Conservation (phyloP, 1,140 invertebrate genomes). For the Aphaenogaster ashmeadi region DNA sequence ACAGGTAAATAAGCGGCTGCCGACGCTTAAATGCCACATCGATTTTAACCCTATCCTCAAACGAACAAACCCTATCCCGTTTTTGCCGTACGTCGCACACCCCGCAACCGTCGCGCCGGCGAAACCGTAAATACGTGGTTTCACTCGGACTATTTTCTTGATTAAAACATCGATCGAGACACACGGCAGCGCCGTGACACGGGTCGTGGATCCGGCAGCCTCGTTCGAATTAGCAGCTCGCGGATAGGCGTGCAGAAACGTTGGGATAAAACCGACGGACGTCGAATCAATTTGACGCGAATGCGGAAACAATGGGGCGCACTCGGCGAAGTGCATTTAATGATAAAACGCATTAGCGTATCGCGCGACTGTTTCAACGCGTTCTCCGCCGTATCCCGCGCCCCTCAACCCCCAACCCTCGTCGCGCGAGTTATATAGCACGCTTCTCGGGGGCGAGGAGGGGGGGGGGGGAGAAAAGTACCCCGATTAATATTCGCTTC, state of each 20-base stretch:
- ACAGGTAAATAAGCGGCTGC: neutral
- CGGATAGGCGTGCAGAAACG: neutral
- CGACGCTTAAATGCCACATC: constrained; percentile 9
- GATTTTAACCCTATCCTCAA: constrained; percentile 35
- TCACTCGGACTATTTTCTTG: constrained; percentile 27
- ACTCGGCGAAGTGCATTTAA: constrained; percentile 11
- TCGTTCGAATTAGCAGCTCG: constrained; percentile 14
- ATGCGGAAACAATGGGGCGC: constrained; percentile 25
- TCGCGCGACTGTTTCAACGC: neutral
- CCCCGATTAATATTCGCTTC: constrained; percentile 31
- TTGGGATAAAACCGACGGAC: constrained; percentile 16
- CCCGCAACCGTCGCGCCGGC: neutral
- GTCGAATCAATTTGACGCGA: constrained; percentile 26
- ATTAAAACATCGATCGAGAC: constrained; percentile 50
- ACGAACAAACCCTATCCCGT: neutral
- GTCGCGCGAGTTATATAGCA: neutral
- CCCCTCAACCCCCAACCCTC: neutral
- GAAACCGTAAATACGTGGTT: constrained; percentile 29
- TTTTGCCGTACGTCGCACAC: constrained; percentile 11
- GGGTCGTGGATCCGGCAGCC: constrained; percentile 16
- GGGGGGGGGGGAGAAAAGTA: neutral
- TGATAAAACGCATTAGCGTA: constrained; percentile 44
- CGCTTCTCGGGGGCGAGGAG: neutral
- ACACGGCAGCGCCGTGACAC: neutral
- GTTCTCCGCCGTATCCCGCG: neutral